phyloP scores from a whole-genome alignment of 2,797 vertebrate species.

The Tapera naevia region DNA sequence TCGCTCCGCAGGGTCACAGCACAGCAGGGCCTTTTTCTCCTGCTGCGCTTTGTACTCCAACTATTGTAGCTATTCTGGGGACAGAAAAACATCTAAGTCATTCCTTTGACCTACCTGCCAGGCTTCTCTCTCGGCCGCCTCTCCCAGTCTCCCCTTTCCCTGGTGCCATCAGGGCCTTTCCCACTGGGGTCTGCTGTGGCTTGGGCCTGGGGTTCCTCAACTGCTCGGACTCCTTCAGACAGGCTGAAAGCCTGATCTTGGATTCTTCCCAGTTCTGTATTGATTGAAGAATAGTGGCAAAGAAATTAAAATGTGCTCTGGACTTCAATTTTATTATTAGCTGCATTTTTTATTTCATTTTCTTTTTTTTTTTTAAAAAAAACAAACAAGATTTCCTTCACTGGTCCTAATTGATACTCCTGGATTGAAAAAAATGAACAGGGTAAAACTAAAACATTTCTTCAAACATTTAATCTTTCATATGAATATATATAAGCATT shows the following conservation, averaged over 20 bases:
- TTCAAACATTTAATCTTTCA: not conserved
- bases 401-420: not conserved
- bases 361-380: too few relatives aligned
- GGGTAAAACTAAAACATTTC: not conserved
- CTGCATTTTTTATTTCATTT: not conserved
- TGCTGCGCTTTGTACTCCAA: not conserved
- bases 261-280: not conserved
- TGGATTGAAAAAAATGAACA: not conserved
- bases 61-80: not conserved
- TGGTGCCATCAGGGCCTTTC: fast-evolving
- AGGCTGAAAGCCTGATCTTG: not conserved
- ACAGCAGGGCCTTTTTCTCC: not conserved
- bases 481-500: not conserved
- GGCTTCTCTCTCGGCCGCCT: not conserved
- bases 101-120: not conserved
- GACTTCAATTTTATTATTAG: not conserved
- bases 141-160: not conserved
- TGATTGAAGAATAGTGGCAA: not conserved
- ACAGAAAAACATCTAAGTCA: not conserved
- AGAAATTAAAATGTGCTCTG: not conserved
- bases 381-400: not conserved
- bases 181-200: fast-evolving
- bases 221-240: fast-evolving
- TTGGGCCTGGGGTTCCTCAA: not conserved
- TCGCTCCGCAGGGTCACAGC: not conserved